These are phyloP conservation scores for Epicampocera succincta DNA, from an alignment of 2,888 invertebrate species.

Conservation along the genomic window DNA sequence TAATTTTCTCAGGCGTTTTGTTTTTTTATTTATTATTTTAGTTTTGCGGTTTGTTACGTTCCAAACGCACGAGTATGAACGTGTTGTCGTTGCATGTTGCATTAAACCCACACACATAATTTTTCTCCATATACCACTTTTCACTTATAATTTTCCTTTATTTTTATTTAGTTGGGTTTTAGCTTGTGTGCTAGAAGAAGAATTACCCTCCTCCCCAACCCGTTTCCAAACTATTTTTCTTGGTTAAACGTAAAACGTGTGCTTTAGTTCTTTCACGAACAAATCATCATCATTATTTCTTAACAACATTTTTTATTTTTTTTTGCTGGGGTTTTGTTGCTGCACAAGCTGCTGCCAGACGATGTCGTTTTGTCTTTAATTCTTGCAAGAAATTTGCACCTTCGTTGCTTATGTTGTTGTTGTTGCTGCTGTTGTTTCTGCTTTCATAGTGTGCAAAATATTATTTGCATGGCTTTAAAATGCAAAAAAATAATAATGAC, in stretches of 20 bases:
- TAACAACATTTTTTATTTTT: conserved; percentile 25
- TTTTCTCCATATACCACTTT: conserved; percentile 65
- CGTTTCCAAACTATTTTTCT: conserved; percentile 47
- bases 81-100: conserved; percentile 58
- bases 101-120: conserved; percentile 66
- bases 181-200: conserved; percentile 6
- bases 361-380: conserved; percentile 49
- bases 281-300: conserved; percentile 69
- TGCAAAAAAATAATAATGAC: neutral
- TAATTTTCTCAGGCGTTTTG: conserved; percentile 60
- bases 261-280: conserved; percentile 68
- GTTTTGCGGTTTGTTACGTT: conserved; percentile 16
- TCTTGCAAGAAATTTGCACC: conserved; percentile 66
- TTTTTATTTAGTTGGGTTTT: conserved; percentile 18
- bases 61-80: conserved; percentile 15
- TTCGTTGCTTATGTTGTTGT: conserved; percentile 46
- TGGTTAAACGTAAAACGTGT: conserved; percentile 65
- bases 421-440: neutral
- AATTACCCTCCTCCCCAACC: conserved; percentile 11
- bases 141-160: conserved; percentile 67
- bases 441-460: conserved; percentile 44
- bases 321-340: conserved; percentile 5
- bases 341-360: conserved; percentile 23
- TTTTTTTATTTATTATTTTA: conserved; percentile 1
- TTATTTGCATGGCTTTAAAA: conserved; percentile 59